Evolutionary conservation across 2,888 invertebrate genomes (phyloP).

Genomic region (Coleophora deauratella): DNA sequence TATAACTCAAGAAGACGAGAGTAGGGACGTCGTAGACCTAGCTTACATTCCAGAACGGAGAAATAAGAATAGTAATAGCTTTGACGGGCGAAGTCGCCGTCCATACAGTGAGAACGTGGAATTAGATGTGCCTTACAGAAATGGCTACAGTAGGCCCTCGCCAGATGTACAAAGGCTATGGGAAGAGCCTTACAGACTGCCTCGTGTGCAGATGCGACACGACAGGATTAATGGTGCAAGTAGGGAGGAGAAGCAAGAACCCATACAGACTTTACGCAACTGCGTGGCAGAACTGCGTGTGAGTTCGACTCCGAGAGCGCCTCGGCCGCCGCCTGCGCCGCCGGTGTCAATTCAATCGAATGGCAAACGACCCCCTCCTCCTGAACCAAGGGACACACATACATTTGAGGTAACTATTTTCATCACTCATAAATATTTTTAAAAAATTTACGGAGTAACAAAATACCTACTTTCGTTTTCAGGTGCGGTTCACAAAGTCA

Average conservation of each 20-base stretch:
- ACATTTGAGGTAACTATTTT: constrained; percentile 54
- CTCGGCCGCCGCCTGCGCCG: constrained; percentile 55
- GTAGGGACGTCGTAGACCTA: constrained; percentile 55
- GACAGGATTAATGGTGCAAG: constrained; percentile 12
- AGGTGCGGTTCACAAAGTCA: constrained; percentile 83
- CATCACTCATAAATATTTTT: too few species aligned
- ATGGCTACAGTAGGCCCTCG: constrained; percentile 50
- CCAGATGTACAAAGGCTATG: constrained; percentile 49
- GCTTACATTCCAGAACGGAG: constrained; percentile 47
- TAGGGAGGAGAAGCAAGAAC: constrained; percentile 30
- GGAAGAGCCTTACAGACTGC: constrained; percentile 63
- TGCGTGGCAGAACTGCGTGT: constrained; percentile 61
- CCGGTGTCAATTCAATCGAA: constrained; percentile 31
- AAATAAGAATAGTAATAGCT: constrained; percentile 27
- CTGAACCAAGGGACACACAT: constrained; percentile 59
- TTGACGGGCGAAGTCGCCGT: constrained; percentile 45
- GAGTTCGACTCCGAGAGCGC: constrained; percentile 53
- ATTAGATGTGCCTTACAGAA: constrained; percentile 51
- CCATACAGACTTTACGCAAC: constrained; percentile 53
- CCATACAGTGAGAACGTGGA: constrained; percentile 68
- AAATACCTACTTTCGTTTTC: too few species aligned
- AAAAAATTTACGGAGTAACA: too few species aligned
- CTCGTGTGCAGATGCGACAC: constrained; percentile 46
- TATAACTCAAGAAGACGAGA: constrained; percentile 53
- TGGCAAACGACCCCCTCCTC: constrained; percentile 48